Percentiles rank a stretch among this genome's conserved stretches.
Conservation (phyloP, 1,140 invertebrate genomes). For the Cydia fagiglandana region DNA sequence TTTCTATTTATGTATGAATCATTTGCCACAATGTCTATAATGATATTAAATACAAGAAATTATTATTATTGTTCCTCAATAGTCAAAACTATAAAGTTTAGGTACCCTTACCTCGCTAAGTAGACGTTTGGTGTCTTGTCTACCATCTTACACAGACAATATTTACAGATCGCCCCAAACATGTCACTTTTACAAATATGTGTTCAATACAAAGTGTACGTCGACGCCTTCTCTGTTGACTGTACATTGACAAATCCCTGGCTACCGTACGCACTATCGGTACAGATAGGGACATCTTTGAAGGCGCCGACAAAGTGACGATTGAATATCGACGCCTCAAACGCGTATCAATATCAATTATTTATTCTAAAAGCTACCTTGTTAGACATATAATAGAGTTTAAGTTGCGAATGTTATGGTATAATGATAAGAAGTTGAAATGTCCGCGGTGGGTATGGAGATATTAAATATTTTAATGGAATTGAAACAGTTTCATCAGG, state of each 20-base stretch:
- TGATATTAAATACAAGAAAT: too few relatives aligned
- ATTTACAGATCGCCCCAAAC: conserved; percentile 43
- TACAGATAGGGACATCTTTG: conserved; percentile 18
- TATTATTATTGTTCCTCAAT: neutral
- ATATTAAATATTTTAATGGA: conserved; percentile 4
- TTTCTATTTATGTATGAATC: too few relatives aligned
- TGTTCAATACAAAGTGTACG: conserved; percentile 50
- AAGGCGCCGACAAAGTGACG: conserved; percentile 17
- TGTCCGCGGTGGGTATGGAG: neutral
- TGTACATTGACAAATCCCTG: conserved; percentile 68
- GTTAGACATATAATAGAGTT: neutral
- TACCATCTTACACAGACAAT: conserved; percentile 13
- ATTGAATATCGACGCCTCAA: conserved; percentile 4
- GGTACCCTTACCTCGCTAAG: neutral
- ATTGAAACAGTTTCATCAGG: conserved; percentile 6
- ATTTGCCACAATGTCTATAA: too few relatives aligned
- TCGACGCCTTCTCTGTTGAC: conserved; percentile 58
- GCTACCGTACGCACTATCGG: conserved; percentile 61
- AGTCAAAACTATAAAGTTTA: neutral
- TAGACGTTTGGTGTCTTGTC: neutral
- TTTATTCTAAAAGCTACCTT: conserved; percentile 3
- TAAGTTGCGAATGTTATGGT: neutral
- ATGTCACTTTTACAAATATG: conserved; percentile 60
- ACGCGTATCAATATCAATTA: neutral
- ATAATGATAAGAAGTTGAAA: neutral